Conservation (phyloP, 92 coral and sea anemone species). For the Parazoanthus swiftii region DNA sequence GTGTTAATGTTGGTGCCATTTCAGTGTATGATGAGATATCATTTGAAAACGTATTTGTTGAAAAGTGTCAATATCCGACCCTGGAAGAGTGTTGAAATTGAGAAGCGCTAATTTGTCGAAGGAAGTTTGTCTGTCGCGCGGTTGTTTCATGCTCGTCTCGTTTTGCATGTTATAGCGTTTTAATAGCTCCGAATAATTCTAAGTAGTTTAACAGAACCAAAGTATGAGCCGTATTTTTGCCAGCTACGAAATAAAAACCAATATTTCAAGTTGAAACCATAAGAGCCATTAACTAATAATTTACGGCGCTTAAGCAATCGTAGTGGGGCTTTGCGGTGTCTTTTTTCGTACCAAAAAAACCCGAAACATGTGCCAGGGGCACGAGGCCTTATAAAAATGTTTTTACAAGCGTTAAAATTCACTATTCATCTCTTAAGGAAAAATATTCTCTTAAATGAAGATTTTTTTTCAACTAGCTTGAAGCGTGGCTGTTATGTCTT, state of each 20-base stretch:
- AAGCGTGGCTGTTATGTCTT: no score
- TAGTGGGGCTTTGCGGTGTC: neutral
- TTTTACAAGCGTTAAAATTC: no score
- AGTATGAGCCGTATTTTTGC: neutral
- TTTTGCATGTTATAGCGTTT: conserved; percentile 39
- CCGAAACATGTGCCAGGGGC: no score
- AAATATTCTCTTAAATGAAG: no score
- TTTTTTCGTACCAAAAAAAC: neutral
- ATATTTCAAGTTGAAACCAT: neutral
- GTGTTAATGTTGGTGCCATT: conserved; percentile 1
- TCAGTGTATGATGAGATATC: conserved; percentile 9
- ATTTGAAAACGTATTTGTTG: conserved; percentile 35
- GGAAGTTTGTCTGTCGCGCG: conserved; percentile 24
- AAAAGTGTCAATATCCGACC: conserved; percentile 26
- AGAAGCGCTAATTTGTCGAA: conserved; percentile 47
- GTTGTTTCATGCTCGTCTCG: neutral
- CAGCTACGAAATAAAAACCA: conserved; percentile 24
- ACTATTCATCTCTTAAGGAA: no score
- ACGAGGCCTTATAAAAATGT: no score
- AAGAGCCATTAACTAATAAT: conserved; percentile 1
- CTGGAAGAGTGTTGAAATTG: conserved; percentile 39
- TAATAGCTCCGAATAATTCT: conserved; percentile 22
- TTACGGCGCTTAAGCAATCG: neutral
- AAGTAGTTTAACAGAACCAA: neutral
- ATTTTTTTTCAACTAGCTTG: no score